Conservation (phyloP, 2,113 vertebrate genomes). For the Dascyllus trimaculatus region DNA sequence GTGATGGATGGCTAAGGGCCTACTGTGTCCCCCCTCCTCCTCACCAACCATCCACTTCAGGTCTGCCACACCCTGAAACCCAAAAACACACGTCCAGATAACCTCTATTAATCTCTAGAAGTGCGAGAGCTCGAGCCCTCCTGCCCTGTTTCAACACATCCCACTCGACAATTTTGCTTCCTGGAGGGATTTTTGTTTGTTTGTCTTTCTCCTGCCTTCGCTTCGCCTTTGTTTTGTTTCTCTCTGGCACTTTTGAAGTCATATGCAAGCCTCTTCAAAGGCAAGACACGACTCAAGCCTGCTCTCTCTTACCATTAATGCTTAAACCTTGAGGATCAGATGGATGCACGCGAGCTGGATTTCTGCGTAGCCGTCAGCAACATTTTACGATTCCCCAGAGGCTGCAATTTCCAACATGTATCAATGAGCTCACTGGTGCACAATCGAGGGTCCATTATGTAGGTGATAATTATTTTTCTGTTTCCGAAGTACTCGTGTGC, state of each 20-base stretch:
- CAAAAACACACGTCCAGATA: conserved; percentile 53
- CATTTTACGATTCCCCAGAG: background rate
- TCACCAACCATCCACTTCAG: conserved; percentile 56
- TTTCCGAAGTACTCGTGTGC: conserved; percentile 23
- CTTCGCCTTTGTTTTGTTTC: conserved; percentile 49
- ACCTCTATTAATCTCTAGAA: conserved; percentile 69
- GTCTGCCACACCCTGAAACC: conserved; percentile 61
- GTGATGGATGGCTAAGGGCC: conserved; percentile 80
- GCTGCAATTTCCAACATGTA: conserved; percentile 25
- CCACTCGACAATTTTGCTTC: conserved; percentile 24
- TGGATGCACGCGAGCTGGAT: conserved; percentile 1
- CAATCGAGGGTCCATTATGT: conserved; percentile 26
- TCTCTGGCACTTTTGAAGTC: conserved; percentile 51
- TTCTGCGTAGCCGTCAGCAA: conserved; percentile 2
- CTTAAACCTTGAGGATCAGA: conserved; percentile 23
- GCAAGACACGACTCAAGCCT: background rate
- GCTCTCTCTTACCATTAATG: conserved; percentile 7
- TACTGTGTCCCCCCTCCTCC: conserved; percentile 41
- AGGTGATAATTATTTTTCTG: conserved; percentile 61
- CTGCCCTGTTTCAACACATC: conserved; percentile 32
- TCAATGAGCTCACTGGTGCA: conserved; percentile 8
- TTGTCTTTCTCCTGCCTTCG: conserved; percentile 42
- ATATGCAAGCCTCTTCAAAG: conserved; percentile 37
- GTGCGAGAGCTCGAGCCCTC: conserved; percentile 43
- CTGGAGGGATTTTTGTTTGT: conserved; percentile 48